phyloP scores from a whole-genome alignment of 2,888 invertebrate species.

The Ochropleura leucogaster region DNA sequence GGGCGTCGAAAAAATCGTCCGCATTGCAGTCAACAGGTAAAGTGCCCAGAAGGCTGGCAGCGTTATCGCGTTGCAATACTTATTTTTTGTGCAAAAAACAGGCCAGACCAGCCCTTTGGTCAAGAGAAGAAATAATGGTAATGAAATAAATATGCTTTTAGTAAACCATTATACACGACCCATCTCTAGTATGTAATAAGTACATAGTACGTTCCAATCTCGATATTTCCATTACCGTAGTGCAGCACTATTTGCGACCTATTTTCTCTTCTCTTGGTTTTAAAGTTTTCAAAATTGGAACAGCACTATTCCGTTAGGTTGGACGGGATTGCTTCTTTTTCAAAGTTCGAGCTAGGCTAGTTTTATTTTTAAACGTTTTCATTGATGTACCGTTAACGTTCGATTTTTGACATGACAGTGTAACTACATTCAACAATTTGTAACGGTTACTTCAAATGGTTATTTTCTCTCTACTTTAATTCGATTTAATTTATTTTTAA shows the following conservation, averaged over 20 bases:
- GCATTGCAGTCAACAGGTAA: no score
- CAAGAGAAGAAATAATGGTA: background rate
- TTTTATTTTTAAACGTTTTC: slow-evolving; percentile 49
- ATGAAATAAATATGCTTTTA: background rate
- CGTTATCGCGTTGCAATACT: no score
- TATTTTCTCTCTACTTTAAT: slow-evolving; percentile 21
- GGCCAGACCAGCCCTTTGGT: no score
- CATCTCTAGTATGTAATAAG: background rate
- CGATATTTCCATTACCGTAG: slow-evolving; percentile 37
- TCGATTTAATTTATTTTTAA: slow-evolving; percentile 26
- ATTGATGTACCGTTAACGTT: slow-evolving; percentile 42
- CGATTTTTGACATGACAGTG: slow-evolving; percentile 32
- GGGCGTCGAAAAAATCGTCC: no score
- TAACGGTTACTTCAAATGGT: slow-evolving; percentile 25
- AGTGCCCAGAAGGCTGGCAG: no score
- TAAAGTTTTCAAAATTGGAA: slow-evolving; percentile 68
- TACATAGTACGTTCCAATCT: slow-evolving; percentile 19
- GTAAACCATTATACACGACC: background rate
- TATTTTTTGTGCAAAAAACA: no score
- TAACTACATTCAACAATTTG: slow-evolving; percentile 30
- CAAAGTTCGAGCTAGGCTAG: slow-evolving; percentile 41
- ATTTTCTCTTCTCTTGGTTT: slow-evolving; percentile 58
- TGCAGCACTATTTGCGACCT: slow-evolving; percentile 52
- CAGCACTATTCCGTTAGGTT: slow-evolving; percentile 54
- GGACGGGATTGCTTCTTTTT: slow-evolving; percentile 52